Conservation (phyloP, 2,113 vertebrate species). For the Rhodinocichla rosea region DNA sequence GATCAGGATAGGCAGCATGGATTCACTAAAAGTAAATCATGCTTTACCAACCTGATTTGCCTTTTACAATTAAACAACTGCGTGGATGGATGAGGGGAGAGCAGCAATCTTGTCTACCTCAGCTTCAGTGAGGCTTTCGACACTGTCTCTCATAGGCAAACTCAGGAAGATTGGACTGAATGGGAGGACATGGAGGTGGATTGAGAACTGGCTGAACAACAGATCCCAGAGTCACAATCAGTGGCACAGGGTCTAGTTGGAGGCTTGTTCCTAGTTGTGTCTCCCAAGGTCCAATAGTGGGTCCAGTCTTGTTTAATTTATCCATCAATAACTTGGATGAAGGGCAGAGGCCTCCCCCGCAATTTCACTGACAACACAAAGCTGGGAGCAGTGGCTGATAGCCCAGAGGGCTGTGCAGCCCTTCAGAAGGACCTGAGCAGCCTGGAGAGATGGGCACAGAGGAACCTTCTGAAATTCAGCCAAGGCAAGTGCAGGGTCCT, state of each 20-base stretch:
- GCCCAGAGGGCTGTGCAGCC: background rate
- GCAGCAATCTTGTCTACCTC: background rate
- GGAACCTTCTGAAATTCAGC: background rate
- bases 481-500: background rate
- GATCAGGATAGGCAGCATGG: background rate
- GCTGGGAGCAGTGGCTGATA: background rate
- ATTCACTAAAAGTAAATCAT: background rate
- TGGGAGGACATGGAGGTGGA: background rate
- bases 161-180: background rate
- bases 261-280: fast-evolving
- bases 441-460: background rate
- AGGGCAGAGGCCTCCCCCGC: background rate
- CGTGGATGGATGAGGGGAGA: background rate
- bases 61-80: background rate
- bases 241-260: background rate
- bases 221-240: background rate
- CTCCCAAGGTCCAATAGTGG: fast-evolving
- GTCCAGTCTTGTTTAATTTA: background rate
- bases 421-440: background rate
- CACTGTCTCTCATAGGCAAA: background rate
- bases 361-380: background rate
- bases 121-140: background rate
- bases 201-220: background rate
- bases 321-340: fast-evolving
- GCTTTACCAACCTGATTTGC: background rate